Evolutionary conservation across 2,797 vertebrate genomes (phyloP), one percentile per base, ranked within the genome.

Genomic region (Danio jaintianensis): DNA sequence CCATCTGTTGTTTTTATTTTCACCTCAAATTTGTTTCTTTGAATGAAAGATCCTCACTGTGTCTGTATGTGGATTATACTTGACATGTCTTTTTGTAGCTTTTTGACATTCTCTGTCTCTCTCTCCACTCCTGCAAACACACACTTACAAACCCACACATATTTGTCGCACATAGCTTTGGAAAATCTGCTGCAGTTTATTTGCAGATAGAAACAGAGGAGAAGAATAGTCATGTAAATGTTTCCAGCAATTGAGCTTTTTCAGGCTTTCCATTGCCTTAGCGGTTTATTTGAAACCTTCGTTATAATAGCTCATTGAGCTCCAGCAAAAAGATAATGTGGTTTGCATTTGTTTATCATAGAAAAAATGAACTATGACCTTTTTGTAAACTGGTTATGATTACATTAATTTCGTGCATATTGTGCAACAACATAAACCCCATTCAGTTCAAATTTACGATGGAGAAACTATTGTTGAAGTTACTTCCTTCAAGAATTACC

Each of bases 121-220:
- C 81, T 59, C 80, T 45, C 18, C 61, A 7, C 67, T 72, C 52
- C 47, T 45, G 59, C 71, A 74, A 59, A 40, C 22, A 81, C 22
- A 29, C 53, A 70, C 47, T 56, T 72, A 81, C 64, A 75, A 66
- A 52, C 79, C 62, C 63, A 7, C 77, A 85, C 80, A 68, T 71
- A 82, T 82, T 81, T 83, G 79, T 86, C 86, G 76, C 77, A 69
- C 85, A 74, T 84, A 86, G 89, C 90, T 92, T 91, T 91, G 91
- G 92, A 93, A 93, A 92, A 88, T 89, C 87, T 88, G 88, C 89
- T 91, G 90, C 85, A 88, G 89, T 92, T 92, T 92, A 89, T 92
- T 92, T 93, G 90, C 88, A 89, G 89, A 91, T 88, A 85, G 85
- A 92, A 89, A 85, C 87, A 86, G 86, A 81, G 87, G 84, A 91